Percentiles rank a stretch among this genome's conserved stretches.
Evolutionary conservation across 23 tunicate species (phyloP).

Genomic region (Trididemnum miniatum): DNA sequence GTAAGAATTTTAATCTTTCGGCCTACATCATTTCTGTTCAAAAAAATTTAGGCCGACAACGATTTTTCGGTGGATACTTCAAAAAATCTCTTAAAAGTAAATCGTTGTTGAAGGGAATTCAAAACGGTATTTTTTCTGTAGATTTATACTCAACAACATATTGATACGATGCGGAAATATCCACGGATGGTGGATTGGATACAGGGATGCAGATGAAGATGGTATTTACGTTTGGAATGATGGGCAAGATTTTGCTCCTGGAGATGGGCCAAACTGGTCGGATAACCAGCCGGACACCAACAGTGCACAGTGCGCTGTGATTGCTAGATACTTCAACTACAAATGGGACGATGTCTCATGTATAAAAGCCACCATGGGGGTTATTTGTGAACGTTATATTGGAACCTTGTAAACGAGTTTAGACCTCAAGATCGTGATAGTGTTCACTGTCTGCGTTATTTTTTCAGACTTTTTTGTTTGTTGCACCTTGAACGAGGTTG

Average conservation of each 20-base stretch:
- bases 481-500: too few species aligned
- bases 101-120: too few species aligned
- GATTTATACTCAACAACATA: conserved; percentile 31
- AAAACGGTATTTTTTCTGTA: neutral
- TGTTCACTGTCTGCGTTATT: too few species aligned
- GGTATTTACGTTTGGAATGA: conserved; percentile 27
- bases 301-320: conserved; percentile 23
- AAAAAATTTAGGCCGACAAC: too few species aligned
- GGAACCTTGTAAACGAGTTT: too few species aligned
- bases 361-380: conserved; percentile 12
- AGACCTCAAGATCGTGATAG: too few species aligned
- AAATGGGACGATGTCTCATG: conserved; percentile 43
- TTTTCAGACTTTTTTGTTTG: too few species aligned
- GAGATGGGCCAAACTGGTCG: conserved; percentile 6
- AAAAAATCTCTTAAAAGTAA: too few species aligned
- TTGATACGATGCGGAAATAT: conserved; percentile 15
- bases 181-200: conserved; percentile 42
- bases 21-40: too few species aligned
- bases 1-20: too few species aligned
- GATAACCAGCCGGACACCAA: conserved; percentile 39
- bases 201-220: neutral
- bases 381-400: conserved; percentile 32
- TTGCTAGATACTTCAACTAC: conserved; percentile 27
- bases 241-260: neutral
- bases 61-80: too few species aligned